Evolutionary conservation across 2,888 invertebrate genomes (phyloP).

Genomic region (Mongoloraphidia duomilia): DNA sequence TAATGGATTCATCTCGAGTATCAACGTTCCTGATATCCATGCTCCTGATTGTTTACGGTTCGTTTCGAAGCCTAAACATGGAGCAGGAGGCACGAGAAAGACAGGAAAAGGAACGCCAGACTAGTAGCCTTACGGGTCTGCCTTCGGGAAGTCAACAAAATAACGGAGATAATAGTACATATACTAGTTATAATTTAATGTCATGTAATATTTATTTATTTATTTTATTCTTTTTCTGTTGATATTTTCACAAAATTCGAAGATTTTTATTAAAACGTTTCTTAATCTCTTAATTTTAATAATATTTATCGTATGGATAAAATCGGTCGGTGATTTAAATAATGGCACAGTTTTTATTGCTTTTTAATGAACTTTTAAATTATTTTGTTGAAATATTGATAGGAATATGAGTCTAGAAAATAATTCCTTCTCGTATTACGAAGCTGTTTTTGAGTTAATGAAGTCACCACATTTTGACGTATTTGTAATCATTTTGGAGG

Average conservation of each 20-base stretch:
- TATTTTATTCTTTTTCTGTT: conserved; percentile 3
- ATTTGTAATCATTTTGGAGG: no score
- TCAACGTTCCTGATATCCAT: conserved; percentile 96
- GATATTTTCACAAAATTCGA: conserved; percentile 1
- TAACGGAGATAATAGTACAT: conserved; percentile 33
- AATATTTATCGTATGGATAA: no score
- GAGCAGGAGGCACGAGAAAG: conserved; percentile 85
- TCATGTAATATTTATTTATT: conserved; percentile 3
- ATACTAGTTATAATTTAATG: conserved; percentile 3
- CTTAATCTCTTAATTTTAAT: no score
- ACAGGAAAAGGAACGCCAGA: conserved; percentile 56
- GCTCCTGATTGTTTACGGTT: conserved; percentile 92
- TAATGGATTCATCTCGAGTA: conserved; percentile 94
- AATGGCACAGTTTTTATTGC: no score
- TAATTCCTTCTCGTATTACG: no score
- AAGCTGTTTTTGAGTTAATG: no score
- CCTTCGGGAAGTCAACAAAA: conserved; percentile 7
- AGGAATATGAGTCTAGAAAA: no score
- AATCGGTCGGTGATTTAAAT: no score
- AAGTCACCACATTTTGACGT: no score
- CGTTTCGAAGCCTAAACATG: conserved; percentile 92
- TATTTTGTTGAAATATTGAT: no score
- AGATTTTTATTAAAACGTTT: background rate
- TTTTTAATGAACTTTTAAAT: no score
- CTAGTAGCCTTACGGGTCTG: conserved; percentile 45